Conservation (phyloP, 2,113 vertebrate species). For the Dipodomys merriami region DNA sequence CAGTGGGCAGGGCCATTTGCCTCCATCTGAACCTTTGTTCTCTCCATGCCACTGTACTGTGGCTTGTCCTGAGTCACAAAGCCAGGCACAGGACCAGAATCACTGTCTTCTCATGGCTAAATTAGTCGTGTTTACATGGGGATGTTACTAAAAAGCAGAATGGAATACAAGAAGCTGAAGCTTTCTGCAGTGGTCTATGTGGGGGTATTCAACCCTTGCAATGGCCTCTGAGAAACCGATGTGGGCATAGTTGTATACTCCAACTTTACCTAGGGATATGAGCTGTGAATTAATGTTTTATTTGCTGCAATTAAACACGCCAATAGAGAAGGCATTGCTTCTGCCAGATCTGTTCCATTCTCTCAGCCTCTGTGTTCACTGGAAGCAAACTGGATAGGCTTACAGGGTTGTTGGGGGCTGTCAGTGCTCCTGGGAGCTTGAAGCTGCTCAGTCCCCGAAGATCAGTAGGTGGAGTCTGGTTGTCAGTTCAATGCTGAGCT, state of each 20-base stretch:
- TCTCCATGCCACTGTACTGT: neutral
- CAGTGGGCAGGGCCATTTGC: neutral
- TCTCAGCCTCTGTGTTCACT: neutral
- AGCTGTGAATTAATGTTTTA: conserved; percentile 1
- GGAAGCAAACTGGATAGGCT: neutral
- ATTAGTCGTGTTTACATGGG: neutral
- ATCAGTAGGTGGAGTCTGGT: neutral
- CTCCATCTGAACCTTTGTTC: neutral
- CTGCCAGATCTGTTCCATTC: neutral
- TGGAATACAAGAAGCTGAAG: neutral
- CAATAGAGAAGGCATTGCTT: conserved; percentile 8
- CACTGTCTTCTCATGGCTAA: neutral
- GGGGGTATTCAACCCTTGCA: neutral
- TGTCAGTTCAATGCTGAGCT: neutral
- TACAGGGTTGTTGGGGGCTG: neutral
- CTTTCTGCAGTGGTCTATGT: neutral
- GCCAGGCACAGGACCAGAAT: neutral
- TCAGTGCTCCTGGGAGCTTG: neutral
- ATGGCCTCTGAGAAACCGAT: conserved; percentile 10
- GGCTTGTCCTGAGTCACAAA: neutral
- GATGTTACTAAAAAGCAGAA: neutral
- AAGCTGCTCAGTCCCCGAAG: neutral
- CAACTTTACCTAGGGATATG: conserved; percentile 27
- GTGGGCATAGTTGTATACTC: neutral
- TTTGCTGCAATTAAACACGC: conserved; percentile 21